Conservation (phyloP, 2,888 invertebrate genomes). For the Oxycera nigricornis region DNA sequence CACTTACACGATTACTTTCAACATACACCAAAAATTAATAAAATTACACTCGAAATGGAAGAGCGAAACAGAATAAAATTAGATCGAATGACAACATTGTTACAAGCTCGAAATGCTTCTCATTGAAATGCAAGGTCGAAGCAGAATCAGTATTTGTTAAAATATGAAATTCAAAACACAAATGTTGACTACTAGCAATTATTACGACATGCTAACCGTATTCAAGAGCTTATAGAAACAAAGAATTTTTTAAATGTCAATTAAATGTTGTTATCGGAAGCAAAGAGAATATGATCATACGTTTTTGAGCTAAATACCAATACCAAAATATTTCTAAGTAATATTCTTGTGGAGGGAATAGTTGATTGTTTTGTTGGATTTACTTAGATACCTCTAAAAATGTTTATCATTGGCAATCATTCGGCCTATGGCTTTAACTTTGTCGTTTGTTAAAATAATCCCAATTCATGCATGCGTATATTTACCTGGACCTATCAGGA, state of each 20-base stretch:
- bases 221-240: conserved; percentile 34
- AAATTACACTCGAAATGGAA: conserved; percentile 10
- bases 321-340: conserved; percentile 28
- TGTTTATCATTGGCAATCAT: neutral
- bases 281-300: conserved; percentile 1
- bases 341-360: conserved; percentile 2
- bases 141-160: conserved; percentile 24
- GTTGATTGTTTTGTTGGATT: neutral
- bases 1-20: conserved; percentile 27
- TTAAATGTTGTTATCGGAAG: conserved; percentile 35
- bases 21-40: conserved; percentile 34
- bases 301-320: conserved; percentile 26
- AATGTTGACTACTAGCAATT: conserved; percentile 38
- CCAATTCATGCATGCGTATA: neutral
- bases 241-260: conserved; percentile 36
- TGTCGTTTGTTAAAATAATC: neutral
- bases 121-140: neutral
- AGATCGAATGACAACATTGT: neutral
- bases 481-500: neutral
- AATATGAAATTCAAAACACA: neutral
- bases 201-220: conserved; percentile 9
- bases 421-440: neutral
- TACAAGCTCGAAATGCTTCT: neutral
- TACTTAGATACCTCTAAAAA: neutral
- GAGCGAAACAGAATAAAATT: neutral